Conservation (phyloP, 2,113 vertebrate species). For the Chlamydotis undulata region DNA sequence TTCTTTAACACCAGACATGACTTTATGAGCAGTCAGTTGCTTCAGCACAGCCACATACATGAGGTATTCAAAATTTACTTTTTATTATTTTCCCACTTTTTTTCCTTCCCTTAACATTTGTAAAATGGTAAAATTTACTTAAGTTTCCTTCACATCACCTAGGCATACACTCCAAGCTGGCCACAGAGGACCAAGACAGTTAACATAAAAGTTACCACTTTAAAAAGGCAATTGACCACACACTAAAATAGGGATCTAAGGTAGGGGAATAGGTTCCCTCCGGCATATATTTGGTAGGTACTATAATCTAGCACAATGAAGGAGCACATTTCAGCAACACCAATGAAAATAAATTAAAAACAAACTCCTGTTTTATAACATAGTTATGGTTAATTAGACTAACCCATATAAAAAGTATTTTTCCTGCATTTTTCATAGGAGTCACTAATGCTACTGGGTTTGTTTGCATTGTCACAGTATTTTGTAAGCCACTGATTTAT, state of each 20-base stretch:
- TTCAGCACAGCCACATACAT: not conserved
- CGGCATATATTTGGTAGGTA: not conserved
- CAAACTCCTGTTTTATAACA: not conserved
- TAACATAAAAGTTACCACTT: not conserved
- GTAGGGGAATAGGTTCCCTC: not conserved
- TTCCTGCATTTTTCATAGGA: not conserved
- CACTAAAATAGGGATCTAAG: not conserved
- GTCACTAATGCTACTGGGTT: not conserved
- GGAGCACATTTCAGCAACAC: not conserved
- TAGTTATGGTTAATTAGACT: not conserved
- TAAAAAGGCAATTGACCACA: not conserved
- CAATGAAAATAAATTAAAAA: not conserved
- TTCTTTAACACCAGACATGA: not conserved
- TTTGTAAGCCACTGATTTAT: not conserved
- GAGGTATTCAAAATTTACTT: not conserved
- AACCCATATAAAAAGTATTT: not conserved
- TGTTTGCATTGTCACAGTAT: not conserved
- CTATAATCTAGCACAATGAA: not conserved
- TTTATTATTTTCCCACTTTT: not conserved
- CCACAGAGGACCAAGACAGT: not conserved
- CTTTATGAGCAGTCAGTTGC: not conserved
- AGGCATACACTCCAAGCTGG: not conserved
- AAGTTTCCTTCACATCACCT: not conserved
- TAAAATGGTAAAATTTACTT: not conserved
- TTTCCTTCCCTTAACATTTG: not conserved